Evolutionary conservation across 2,797 vertebrate genomes (phyloP), one percentile per base, ranked within the genome.

Genomic region (Tenualosa thibaudeaui): DNA sequence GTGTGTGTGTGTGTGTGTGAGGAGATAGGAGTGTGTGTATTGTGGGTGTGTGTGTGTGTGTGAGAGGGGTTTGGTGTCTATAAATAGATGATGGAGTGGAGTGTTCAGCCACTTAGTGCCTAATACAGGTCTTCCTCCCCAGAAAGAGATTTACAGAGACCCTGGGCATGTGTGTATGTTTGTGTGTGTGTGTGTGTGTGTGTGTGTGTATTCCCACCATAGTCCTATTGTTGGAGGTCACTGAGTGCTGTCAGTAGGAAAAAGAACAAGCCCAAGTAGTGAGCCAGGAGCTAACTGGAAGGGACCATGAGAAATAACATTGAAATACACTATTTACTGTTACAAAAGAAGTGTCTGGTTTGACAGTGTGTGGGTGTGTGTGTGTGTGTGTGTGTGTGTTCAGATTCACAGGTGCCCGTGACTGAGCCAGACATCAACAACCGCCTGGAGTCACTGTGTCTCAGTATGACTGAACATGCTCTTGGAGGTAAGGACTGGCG

Each of bases 381-480:
- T 12, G 65, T 87, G 81, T 54, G 50, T 22, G 10, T 54, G 51
- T 58, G 56, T 19, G 19, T 5, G 22, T 60, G 6, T 83, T 50
- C 94, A 99, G 98, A 99, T 94, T 96, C 98, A 92, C 97, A 97
- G 94, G 92, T 98, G 86, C 96, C 97, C 0, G 97, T 95, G 94
- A 98, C 96, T 51, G 98, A 99, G 94, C 98, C 98, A 60, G 98
- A 99, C 93, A 99, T 99, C 94, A 99, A 99, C 95, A 99, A 99
- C 91, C 97, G 98, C 87, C 96, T 99, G 87, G 98, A 99, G 95
- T 99, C 98, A 89, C 94, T 99, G 94, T 99, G 98, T 94, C 96
- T 97, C 94, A 99, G 98, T 93, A 99, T 99, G 98, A 99, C 98
- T 0, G 98, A 99, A 92, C 98, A 99, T 51, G 98, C 87, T 51